Conservation (phyloP, 2,797 vertebrate species). For the Acestrorhynchus altus region DNA sequence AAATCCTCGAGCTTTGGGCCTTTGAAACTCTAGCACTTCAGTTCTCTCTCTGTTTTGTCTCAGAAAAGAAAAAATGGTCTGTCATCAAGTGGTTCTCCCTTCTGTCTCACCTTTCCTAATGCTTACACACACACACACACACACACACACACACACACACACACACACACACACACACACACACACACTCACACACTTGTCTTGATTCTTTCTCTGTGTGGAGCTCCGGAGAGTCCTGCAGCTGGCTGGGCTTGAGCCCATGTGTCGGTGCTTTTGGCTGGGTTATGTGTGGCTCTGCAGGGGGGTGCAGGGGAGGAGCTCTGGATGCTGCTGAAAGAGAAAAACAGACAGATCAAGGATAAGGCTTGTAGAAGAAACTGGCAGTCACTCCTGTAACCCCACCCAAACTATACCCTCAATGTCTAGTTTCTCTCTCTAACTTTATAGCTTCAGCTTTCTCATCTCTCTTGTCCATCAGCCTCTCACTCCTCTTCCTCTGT, state of each 20-base stretch:
- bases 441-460: slow-evolving; percentile 17
- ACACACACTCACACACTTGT: neutral
- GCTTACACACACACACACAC: neutral
- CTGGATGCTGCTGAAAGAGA: slow-evolving; percentile 76
- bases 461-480: neutral
- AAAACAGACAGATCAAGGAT: slow-evolving; percentile 77
- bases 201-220: slow-evolving; percentile 56
- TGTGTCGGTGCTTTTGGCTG: slow-evolving; percentile 70
- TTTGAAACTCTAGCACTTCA: slow-evolving; percentile 78
- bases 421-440: slow-evolving; percentile 31
- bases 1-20: slow-evolving; percentile 60
- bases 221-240: slow-evolving; percentile 51
- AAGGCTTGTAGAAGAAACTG: slow-evolving; percentile 53
- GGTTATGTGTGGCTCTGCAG: slow-evolving; percentile 64
- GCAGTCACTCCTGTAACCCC: no score
- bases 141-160: neutral
- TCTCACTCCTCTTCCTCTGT: neutral
- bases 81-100: slow-evolving; percentile 49
- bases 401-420: no score
- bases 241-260: slow-evolving; percentile 40
- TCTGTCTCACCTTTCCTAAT: slow-evolving; percentile 32
- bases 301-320: slow-evolving; percentile 67
- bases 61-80: slow-evolving; percentile 59
- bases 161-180: neutral
- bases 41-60: slow-evolving; percentile 80